Conservation (phyloP, 2,888 invertebrate species). For the Synanthedon tipuliformis region DNA sequence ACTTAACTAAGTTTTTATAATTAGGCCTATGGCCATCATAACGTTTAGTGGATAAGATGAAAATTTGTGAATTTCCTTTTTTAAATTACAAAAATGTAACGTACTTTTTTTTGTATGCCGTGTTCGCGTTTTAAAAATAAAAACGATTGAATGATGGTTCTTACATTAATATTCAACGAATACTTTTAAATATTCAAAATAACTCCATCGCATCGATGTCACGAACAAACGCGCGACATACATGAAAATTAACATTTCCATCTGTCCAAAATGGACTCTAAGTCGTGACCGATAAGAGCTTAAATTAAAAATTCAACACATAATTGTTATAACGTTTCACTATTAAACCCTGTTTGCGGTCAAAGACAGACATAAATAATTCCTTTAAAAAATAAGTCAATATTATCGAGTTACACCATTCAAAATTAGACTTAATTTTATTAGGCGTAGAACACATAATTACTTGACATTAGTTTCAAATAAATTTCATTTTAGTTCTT, state of each 20-base stretch:
- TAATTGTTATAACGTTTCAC: conserved; percentile 8
- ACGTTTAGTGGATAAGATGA: no score
- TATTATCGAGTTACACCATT: no score
- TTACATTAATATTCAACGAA: conserved; percentile 1
- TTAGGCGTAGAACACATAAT: background rate
- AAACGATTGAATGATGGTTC: background rate
- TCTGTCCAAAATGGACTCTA: conserved; percentile 6
- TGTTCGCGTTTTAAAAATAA: background rate
- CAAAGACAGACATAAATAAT: no score
- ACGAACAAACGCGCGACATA: conserved; percentile 3
- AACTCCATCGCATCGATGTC: conserved; percentile 3
- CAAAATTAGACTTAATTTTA: no score
- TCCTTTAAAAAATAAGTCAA: no score
- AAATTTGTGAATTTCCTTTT: no score
- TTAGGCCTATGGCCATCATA: no score
- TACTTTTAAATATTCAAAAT: conserved; percentile 6
- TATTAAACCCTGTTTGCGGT: background rate
- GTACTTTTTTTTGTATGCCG: no score
- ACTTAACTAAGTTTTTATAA: no score
- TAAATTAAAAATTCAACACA: no score
- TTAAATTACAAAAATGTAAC: no score
- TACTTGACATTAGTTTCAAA: conserved; percentile 8
- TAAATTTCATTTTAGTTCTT: conserved; percentile 27
- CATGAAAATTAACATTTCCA: conserved; percentile 3
- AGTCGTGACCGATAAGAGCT: no score